A percentile compares a stretch with the other conserved stretches of the same genome.
These are phyloP conservation scores for Chironomus riparius DNA, from an alignment of 2,888 invertebrate species.

Conservation along the genomic window DNA sequence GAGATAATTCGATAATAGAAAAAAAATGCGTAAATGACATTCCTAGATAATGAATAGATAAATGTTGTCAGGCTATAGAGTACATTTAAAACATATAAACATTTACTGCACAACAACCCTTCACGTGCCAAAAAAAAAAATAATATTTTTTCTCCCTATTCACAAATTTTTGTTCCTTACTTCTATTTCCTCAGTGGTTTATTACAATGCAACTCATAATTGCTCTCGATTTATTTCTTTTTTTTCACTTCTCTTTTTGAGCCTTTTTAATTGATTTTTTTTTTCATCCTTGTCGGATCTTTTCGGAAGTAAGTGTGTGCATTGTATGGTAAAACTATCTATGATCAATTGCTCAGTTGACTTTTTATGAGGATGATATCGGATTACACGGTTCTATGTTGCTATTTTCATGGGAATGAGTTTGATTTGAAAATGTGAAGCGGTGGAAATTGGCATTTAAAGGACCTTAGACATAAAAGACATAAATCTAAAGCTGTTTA, in stretches of 20 bases:
- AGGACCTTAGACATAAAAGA: background rate
- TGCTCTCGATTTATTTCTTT: conserved; percentile 4
- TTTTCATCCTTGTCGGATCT: too few species aligned
- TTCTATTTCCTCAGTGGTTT: background rate
- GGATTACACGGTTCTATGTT: background rate
- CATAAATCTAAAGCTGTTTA: background rate
- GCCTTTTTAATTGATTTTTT: conserved; percentile 6
- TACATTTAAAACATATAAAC: conserved; percentile 22
- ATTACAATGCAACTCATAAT: conserved; percentile 23
- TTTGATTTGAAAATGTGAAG: background rate
- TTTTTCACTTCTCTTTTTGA: background rate
- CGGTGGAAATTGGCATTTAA: background rate
- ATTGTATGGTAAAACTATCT: background rate
- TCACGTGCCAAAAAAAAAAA: conserved; percentile 24
- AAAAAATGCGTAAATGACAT: conserved; percentile 26
- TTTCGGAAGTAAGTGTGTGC: conserved; percentile 6
- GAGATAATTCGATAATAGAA: conserved; percentile 26
- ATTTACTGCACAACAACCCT: conserved; percentile 2
- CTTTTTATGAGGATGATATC: background rate
- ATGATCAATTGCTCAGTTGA: background rate
- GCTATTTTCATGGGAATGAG: background rate
- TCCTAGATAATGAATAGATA: conserved; percentile 21
- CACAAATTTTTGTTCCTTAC: background rate
- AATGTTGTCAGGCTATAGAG: conserved; percentile 8
- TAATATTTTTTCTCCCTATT: background rate